phyloP scores from a whole-genome alignment of 2,797 vertebrate species.

The Argentina silus region DNA sequence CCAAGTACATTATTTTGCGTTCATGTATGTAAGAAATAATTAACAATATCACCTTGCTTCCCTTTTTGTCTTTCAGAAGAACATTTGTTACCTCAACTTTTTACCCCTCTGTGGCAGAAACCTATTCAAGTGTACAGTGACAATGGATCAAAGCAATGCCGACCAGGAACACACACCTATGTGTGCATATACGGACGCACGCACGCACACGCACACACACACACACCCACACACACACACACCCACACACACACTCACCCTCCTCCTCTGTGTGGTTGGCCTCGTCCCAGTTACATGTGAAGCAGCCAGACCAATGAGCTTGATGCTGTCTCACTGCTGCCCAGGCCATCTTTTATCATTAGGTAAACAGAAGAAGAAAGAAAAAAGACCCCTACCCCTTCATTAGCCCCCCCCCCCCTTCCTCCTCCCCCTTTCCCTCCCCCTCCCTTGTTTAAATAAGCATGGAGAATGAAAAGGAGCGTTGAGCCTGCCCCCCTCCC shows the following conservation, averaged over 20 bases:
- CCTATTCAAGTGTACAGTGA: conserved; percentile 77
- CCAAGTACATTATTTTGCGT: neutral
- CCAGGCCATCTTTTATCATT: conserved; percentile 44
- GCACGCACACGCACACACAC: conserved; percentile 49
- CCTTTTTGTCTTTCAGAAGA: conserved; percentile 52
- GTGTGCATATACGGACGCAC: conserved; percentile 46
- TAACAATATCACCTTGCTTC: neutral
- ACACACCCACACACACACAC: conserved; percentile 55
- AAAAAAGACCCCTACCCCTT: conserved; percentile 28
- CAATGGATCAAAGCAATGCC: conserved; percentile 71
- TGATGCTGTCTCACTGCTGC: conserved; percentile 61
- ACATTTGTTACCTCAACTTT: conserved; percentile 77
- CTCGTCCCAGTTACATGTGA: conserved; percentile 68
- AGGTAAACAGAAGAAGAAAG: conserved; percentile 62
- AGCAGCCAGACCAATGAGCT: conserved; percentile 72
- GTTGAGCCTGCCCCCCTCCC: conserved; percentile 50
- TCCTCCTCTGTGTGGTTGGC: conserved; percentile 74
- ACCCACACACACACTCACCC: conserved; percentile 54
- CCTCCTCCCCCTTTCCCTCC: conserved; percentile 40
- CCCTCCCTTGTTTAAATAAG: conserved; percentile 64
- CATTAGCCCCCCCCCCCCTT: conserved; percentile 8
- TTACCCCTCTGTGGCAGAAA: conserved; percentile 72
- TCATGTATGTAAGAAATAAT: neutral
- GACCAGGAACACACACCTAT: conserved; percentile 66
- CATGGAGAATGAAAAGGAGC: conserved; percentile 75